Conservation (phyloP, 2,113 vertebrate species). For the Myotis lucifugus region DNA sequence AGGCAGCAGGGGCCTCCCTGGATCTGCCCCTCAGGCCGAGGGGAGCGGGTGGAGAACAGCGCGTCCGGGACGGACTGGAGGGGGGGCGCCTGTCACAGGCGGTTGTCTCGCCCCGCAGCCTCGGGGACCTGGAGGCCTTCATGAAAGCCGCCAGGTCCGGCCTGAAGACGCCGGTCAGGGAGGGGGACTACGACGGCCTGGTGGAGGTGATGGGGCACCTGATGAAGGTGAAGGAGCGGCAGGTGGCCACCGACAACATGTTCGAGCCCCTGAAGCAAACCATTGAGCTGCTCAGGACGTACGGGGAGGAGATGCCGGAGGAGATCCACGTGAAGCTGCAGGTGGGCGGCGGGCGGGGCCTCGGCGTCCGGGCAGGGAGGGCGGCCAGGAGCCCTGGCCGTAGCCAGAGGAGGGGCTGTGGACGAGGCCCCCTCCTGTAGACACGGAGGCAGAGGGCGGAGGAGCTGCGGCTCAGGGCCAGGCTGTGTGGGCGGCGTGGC, state of each 20-base stretch:
- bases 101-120: slow-evolving; percentile 61
- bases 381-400: too few species aligned
- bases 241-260: slow-evolving; percentile 76
- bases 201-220: slow-evolving; percentile 84
- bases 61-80: fast-evolving
- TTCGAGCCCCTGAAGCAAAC: slow-evolving; percentile 86
- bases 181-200: slow-evolving; percentile 83
- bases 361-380: fast-evolving
- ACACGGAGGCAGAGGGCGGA: not conserved
- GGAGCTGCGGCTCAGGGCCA: not conserved
- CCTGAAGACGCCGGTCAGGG: slow-evolving; percentile 80
- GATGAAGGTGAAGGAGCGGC: slow-evolving; percentile 83
- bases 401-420: too few species aligned
- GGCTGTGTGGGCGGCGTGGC: too few species aligned
- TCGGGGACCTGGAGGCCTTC: slow-evolving; percentile 82
- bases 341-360: not conserved
- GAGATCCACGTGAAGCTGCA: slow-evolving; percentile 82
- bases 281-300: slow-evolving; percentile 81
- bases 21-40: fast-evolving
- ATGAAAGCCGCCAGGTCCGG: slow-evolving; percentile 60
- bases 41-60: fast-evolving
- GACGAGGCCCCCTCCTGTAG: too few species aligned
- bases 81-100: fast-evolving
- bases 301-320: slow-evolving; percentile 84
- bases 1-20: not conserved